Evolutionary conservation across 1,140 invertebrate genomes (phyloP).

Genomic region (Eueides isabella): DNA sequence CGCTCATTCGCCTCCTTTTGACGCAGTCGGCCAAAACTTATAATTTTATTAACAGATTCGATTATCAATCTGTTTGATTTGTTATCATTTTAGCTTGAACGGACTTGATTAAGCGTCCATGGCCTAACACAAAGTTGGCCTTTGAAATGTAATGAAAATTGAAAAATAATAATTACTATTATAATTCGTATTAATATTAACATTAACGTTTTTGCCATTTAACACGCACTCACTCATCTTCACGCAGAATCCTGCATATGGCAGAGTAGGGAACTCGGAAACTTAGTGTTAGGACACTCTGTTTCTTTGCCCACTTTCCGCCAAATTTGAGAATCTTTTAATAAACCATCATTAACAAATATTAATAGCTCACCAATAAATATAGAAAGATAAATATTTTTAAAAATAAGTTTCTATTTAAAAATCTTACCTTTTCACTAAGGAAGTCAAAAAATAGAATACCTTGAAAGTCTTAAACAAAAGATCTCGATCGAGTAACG

Average conservation of each 20-base stretch:
- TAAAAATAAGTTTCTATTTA: slow-evolving; percentile 9
- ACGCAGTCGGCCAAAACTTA: not conserved
- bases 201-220: not conserved
- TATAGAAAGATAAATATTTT: not conserved
- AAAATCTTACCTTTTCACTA: not conserved
- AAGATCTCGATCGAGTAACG: not conserved
- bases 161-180: too few relatives aligned
- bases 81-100: not conserved
- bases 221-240: not conserved
- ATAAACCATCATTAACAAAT: too few relatives aligned
- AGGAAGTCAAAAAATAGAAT: not conserved
- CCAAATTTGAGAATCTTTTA: too few relatives aligned
- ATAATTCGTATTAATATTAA: too few relatives aligned
- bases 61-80: not conserved
- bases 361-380: not conserved
- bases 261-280: too few relatives aligned
- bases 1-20: too few relatives aligned
- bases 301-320: too few relatives aligned
- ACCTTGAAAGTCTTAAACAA: not conserved
- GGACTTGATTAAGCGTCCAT: not conserved
- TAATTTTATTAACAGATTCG: not conserved
- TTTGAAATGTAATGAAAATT: not conserved
- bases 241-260: too few relatives aligned
- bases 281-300: too few relatives aligned
- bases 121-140: not conserved